Evolutionary conservation across 1,140 invertebrate genomes (phyloP), one percentile per base, ranked within the genome.

Genomic region (Hesperophylax magnus): DNA sequence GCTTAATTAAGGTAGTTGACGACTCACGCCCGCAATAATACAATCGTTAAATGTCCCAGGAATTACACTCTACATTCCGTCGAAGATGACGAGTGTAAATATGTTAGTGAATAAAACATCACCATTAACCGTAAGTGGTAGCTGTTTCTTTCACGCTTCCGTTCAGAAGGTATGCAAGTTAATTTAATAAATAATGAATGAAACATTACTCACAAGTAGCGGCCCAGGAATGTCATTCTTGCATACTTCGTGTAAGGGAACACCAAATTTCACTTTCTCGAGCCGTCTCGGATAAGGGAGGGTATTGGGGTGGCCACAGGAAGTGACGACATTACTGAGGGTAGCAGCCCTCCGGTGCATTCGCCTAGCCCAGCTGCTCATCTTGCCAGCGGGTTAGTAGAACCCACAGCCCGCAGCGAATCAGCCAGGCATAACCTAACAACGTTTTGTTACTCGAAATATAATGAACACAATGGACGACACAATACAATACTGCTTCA

Each of bases 251-350:
- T 96, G 94, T 52, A 98, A 90, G 20, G 96, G 94, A 80, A 95
- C 95, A 80, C 96, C 96, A 90, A 98, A 98, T 89, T 97, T 98
- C 14, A 98, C 97, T 93, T 97, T 97, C 90, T 97, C 96, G 79
- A 97, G 91, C 86, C 96, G 91, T 84, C 95, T 92, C 2, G 95
- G 94, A 87, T 96, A 96, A 24, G 95, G 95, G 88, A 93, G 65
- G 89, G 92, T 82, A 86, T 89, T 89, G 24, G 93, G 94, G 90
- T 94, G 96, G 82, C 93, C 95, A 89, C 96, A 97, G 81, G 96
- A 96, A 80, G 96, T 97, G 81, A 97, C 96, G 86, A 96, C 96
- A 90, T 95, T 96, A 88, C 96, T 95, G 85, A 97, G 92, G 86
- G 95, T 96, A 87, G 95, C 95, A 84, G 96, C 96, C 88, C 96